Conservation (phyloP, 2,888 invertebrate species). For the Metellina segmentata region DNA sequence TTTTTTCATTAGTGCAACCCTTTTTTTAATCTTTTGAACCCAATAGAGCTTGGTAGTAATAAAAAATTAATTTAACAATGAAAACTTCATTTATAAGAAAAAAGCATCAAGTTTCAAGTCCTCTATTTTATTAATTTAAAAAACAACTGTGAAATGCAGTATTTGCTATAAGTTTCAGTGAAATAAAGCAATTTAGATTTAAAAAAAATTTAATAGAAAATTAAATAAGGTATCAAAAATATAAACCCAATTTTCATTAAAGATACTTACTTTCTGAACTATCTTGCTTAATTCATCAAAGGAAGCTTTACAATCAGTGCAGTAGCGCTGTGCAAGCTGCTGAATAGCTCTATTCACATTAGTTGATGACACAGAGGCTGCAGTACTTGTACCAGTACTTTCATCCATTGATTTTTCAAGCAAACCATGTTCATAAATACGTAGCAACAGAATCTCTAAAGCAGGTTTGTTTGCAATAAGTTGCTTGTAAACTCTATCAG, state of each 20-base stretch:
- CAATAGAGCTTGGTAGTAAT: too few species aligned
- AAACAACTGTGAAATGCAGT: too few species aligned
- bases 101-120: too few species aligned
- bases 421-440: conserved; percentile 91
- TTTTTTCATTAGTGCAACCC: too few species aligned
- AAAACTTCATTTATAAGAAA: too few species aligned
- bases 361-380: conserved; percentile 83
- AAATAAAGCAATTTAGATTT: neutral
- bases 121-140: too few species aligned
- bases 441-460: conserved; percentile 90
- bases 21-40: too few species aligned
- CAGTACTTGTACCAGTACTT: conserved; percentile 80
- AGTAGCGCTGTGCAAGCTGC: conserved; percentile 95
- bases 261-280: conserved; percentile 81
- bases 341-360: conserved; percentile 96
- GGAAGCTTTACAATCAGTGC: conserved; percentile 94
- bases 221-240: neutral
- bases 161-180: neutral
- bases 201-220: neutral
- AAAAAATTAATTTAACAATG: too few species aligned
- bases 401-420: conserved; percentile 79
- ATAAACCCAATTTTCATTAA: neutral
- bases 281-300: conserved; percentile 93
- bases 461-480: conserved; percentile 94
- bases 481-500: conserved; percentile 95